Conservation (phyloP, 2,888 invertebrate species). For the Drosophila meridionalis region DNA sequence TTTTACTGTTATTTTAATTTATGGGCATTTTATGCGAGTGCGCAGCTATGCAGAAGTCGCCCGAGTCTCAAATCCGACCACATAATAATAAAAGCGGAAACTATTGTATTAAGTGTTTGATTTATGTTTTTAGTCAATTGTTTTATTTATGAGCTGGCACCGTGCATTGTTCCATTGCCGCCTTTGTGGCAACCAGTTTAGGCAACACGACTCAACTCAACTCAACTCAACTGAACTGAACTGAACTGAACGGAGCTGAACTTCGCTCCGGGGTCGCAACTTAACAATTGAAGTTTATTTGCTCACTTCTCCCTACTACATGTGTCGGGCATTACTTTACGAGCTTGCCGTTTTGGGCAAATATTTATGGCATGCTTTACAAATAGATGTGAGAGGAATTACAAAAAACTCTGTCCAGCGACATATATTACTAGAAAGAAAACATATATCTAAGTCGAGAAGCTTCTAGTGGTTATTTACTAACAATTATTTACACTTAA, state of each 20-base stretch:
- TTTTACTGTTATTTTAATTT: slow-evolving; percentile 80
- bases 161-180: slow-evolving; percentile 44
- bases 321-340: slow-evolving; percentile 23
- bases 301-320: slow-evolving; percentile 14
- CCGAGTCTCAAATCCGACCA: slow-evolving; percentile 57
- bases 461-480: neutral
- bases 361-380: slow-evolving; percentile 24
- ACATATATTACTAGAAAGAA: neutral
- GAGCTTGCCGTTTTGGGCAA: slow-evolving; percentile 11
- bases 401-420: neutral
- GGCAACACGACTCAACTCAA: slow-evolving; percentile 45
- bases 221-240: neutral
- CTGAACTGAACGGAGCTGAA: slow-evolving; percentile 42
- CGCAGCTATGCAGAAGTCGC: slow-evolving; percentile 55
- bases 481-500: neutral
- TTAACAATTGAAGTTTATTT: slow-evolving; percentile 61
- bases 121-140: slow-evolving; percentile 79
- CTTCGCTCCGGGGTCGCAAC: slow-evolving; percentile 52
- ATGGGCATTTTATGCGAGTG: slow-evolving; percentile 80
- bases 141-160: slow-evolving; percentile 76
- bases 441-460: too few relatives aligned
- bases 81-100: slow-evolving; percentile 82
- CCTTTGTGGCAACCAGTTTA: slow-evolving; percentile 52
- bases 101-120: slow-evolving; percentile 81
- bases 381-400: slow-evolving; percentile 9